Conservation (phyloP, 2,888 invertebrate genomes). For the Lasioglossum lativentre region DNA sequence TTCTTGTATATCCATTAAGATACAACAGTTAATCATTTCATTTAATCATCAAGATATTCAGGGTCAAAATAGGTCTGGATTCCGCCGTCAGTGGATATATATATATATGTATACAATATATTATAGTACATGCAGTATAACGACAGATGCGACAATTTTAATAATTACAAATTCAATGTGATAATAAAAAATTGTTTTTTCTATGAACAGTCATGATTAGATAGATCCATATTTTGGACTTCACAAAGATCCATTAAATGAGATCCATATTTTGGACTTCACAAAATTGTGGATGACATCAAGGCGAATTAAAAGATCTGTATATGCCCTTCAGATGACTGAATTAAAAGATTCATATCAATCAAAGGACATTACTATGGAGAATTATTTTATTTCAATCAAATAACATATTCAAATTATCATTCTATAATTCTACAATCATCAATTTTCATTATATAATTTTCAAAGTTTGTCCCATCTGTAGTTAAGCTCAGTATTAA, state of each 20-base stretch:
- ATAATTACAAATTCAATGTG: background rate
- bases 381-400: slow-evolving; percentile 1
- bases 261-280: background rate
- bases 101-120: too few relatives aligned
- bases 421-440: background rate
- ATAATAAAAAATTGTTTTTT: background rate
- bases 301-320: too few relatives aligned
- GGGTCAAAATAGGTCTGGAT: background rate
- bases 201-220: background rate
- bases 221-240: background rate
- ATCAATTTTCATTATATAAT: background rate
- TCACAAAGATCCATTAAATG: too few relatives aligned
- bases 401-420: background rate
- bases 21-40: background rate
- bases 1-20: background rate
- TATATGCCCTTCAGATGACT: too few relatives aligned
- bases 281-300: too few relatives aligned
- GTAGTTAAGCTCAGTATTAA: background rate
- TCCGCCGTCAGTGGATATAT: background rate
- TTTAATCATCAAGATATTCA: background rate
- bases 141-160: background rate
- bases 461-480: background rate
- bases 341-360: too few relatives aligned
- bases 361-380: too few relatives aligned
- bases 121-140: too few relatives aligned